These are phyloP conservation scores for Lagopus muta DNA, from an alignment of 2,113 vertebrate genomes.

Conservation along the genomic window DNA sequence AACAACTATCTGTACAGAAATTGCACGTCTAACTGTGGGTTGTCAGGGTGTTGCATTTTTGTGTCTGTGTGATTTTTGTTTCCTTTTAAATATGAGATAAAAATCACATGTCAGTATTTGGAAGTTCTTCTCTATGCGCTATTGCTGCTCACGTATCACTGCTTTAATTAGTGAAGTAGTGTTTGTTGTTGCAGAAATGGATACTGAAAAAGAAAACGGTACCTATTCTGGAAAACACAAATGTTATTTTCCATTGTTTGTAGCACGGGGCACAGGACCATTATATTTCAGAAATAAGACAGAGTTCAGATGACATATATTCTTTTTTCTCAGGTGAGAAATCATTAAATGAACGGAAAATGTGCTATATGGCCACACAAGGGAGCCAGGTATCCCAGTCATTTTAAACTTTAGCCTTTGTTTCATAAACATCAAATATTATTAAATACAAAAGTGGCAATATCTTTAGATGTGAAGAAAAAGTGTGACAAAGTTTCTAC, in stretches of 20 bases:
- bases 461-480: neutral
- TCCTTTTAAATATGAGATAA: neutral
- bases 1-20: neutral
- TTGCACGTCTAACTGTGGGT: neutral
- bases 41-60: neutral
- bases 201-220: neutral
- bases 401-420: neutral
- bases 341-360: neutral
- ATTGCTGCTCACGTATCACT: neutral
- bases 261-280: neutral
- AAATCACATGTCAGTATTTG: neutral
- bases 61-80: neutral
- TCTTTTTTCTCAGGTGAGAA: neutral
- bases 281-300: neutral
- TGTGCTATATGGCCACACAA: neutral
- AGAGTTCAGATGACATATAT: neutral
- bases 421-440: neutral
- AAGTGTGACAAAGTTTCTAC: neutral
- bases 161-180: neutral
- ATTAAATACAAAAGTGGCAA: neutral
- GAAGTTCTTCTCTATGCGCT: neutral
- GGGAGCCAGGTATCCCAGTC: neutral
- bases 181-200: constrained; percentile 1
- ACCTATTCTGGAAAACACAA: neutral
- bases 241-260: neutral